Base-by-base conservation (phyloP, 2,888 invertebrate species). In the Chironomus tentans region DNA sequence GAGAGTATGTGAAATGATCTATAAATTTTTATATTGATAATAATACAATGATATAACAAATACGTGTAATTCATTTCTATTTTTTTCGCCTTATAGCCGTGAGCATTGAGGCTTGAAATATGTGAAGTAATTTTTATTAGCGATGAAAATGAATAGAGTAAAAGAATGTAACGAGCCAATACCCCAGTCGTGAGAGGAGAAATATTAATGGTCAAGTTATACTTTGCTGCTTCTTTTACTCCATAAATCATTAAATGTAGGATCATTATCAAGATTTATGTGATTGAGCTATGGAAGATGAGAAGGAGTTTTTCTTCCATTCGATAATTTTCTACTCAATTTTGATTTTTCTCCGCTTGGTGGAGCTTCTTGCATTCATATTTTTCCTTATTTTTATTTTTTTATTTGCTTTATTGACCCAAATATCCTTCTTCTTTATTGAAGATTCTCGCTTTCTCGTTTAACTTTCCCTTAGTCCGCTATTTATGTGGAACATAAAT, bases 1-100 rank as follows among this genome's bases (percentile, higher is more conserved):
- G n/a, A 46, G 1, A 28, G 50, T 46, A 48, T 46, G 22, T 47
- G 28, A 46, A 71, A 71, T 61, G 71, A 71, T 71, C 71, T 28
- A 71, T 71, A 71, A 71, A 71, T 61, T 71, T 65, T 56, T 56
- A 38, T 38, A 71, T 71, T 71, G 56, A 71, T 71, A 56, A 56
- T 56, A 71, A 18, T 10, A 70, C 15, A 70, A 70, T 70, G 70
- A 70, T 46, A 71, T 56, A 71, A 71, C 24, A 71, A 50, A 71
- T 48, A 70, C 15, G 70, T 56, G 56, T 56, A 56, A 56, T 56
- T 56, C 56, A 56, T 56, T 56, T 18, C 56, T 56, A 56, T 56
- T 56, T 56, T n/a, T n/a, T 56, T 4, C 56, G 18, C n/a, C 56
- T 56, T 56, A 15, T 56, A 15, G 18, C 18, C 15, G 6, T 56